Evolutionary conservation across 1,140 invertebrate species (phyloP), one percentile per base, ranked within the genome.

Genomic region (Brachionus calyciflorus): DNA sequence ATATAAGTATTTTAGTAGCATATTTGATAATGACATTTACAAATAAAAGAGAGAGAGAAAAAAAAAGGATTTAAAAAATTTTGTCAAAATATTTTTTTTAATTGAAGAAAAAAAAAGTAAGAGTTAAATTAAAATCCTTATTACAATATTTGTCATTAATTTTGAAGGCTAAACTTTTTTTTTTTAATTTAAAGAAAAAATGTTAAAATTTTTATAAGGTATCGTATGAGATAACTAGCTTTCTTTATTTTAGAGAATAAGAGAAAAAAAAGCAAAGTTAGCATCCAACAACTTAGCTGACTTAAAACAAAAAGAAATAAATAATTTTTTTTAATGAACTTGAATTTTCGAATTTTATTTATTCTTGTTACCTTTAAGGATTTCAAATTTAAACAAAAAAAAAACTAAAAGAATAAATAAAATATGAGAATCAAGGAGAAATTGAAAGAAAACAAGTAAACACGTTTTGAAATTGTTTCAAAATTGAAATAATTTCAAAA

Each of bases 21-120:
- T 60, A 60, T 60, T 60, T 60, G 55, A n/a, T 60, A 60, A 60
- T 60, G 55, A 60, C 55, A 60, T 60, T 60, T 60, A 60, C 55
- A 60, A 60, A 60, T 60, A 60, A 60, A 33, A n/a, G n/a, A n/a
- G n/a, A n/a, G n/a, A n/a, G 51, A 55, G 30, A 55, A 53, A 55
- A 55, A 55, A 33, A 30, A 60, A 60, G 55, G 55, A 60, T 60
- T 60, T 60, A 60, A 60, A 55, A n/a, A 60, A 60, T 60, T 60
- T 60, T 26, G 26, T 60, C 30, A 60, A 60, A 60, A 33, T 37
- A 5, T 37, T 37, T 37, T 37, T 60, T 60, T 60, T 60, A 60
- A 60, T 60, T 60, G 55, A 60, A n/a, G n/a, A n/a, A 60, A 60
- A 60, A 60, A 60, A 60, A 30, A 26, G 33, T 5, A 37, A 37